Percentiles rank a stretch among this genome's conserved stretches.
These are phyloP conservation scores for Esox niger DNA, from an alignment of 2,113 vertebrate genomes.

Conservation along the genomic window DNA sequence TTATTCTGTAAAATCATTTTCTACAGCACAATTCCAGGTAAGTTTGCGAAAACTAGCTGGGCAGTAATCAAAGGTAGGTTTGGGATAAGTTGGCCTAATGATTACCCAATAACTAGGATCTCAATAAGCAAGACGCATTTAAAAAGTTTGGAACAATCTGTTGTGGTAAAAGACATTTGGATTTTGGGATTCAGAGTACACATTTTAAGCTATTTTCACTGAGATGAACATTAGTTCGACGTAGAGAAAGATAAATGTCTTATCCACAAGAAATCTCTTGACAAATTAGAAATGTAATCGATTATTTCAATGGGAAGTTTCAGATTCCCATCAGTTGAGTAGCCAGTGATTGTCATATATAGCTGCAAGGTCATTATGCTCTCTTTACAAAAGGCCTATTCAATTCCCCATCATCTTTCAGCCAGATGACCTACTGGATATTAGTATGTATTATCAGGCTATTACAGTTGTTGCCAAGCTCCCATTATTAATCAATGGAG, in stretches of 20 bases:
- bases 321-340: not conserved
- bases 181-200: not conserved
- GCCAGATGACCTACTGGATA: not conserved
- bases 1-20: conserved; percentile 39
- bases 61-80: no score
- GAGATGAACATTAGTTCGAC: not conserved
- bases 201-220: not conserved
- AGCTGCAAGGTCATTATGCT: not conserved
- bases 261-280: not conserved
- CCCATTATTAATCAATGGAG: conserved; percentile 1
- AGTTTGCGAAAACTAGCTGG: conserved; percentile 8
- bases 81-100: no score
- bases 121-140: no score
- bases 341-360: not conserved
- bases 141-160: no score
- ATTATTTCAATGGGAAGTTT: not conserved
- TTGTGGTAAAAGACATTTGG: not conserved
- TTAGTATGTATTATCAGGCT: not conserved
- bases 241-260: not conserved
- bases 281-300: not conserved
- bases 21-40: conserved; percentile 25
- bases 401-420: conserved; percentile 6
- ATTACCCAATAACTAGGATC: no score
- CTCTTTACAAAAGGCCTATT: not conserved
- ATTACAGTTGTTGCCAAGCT: not conserved